Percentiles rank a stretch among this genome's conserved stretches.
These are phyloP conservation scores for Drosophila busckii DNA, from an alignment of 1,140 invertebrate species.

Conservation along the genomic window DNA sequence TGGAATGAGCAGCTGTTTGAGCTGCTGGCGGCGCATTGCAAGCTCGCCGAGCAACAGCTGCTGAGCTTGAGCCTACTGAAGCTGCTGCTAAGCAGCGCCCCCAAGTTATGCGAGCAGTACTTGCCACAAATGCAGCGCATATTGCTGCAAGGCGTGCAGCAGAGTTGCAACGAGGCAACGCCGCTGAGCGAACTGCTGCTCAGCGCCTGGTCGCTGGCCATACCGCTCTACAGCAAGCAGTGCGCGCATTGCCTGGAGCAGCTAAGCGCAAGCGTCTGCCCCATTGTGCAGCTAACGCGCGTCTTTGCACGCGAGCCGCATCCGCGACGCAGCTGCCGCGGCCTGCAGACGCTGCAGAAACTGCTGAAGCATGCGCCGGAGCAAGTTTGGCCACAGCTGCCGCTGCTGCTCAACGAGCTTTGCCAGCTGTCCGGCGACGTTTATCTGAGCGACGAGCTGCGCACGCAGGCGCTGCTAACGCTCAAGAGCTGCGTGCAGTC, in stretches of 20 bases:
- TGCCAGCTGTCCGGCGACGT: background rate
- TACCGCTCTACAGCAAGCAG: background rate
- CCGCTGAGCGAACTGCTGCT: constrained; percentile 9
- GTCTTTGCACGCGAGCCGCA: background rate
- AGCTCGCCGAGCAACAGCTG: background rate
- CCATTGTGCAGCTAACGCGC: constrained; percentile 3
- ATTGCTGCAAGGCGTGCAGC: background rate
- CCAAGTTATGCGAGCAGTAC: background rate
- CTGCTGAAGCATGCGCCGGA: constrained; percentile 13
- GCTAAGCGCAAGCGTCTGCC: background rate
- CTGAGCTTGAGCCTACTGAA: constrained; percentile 3
- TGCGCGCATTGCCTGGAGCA: background rate
- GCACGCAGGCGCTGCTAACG: background rate
- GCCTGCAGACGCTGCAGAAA: constrained; percentile 9
- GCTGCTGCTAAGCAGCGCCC: constrained; percentile 3
- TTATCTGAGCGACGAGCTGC: background rate
- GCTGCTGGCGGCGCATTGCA: background rate
- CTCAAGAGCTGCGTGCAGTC: background rate
- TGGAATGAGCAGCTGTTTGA: constrained; percentile 15
- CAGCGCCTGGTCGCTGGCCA: background rate
- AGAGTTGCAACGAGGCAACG: background rate
- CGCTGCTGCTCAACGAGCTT: constrained; percentile 8
- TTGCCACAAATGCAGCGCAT: constrained; percentile 4
- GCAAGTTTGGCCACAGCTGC: constrained; percentile 8
- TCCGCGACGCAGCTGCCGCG: background rate